Evolutionary conservation across 92 coral and sea anemone genomes (phyloP), one percentile per base, ranked within the genome.

Genomic region (Zoanthus sansibaricus): DNA sequence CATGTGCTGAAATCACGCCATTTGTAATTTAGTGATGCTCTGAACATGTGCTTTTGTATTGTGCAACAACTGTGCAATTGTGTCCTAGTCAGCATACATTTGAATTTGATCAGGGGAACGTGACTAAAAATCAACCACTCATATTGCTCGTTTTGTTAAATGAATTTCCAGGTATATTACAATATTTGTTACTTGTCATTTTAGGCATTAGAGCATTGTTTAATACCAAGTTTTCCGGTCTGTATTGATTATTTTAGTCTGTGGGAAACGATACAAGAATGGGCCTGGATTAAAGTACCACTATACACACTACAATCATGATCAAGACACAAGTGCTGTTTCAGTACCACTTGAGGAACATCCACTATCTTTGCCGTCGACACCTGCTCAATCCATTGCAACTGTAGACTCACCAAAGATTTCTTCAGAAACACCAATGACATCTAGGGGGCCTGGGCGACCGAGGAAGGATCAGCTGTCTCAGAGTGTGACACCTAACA

Each of bases 281-380:
- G 99, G 99, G 45, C 99, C 99, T 62, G 99, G 99, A 17, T 89
- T 97, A 12, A 97, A 97, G 83, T 97, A 97, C 83, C 99, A 95
- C 66, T 97, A 97, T 86, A 95, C 98, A 1, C 98, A 97, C 86
- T 97, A 93, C 75, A 97, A 95, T 80, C 99, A 97, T 51, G 98
- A 97, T 17, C 94, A 93, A 71, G 98, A 95, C 32, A 82, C 77
- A 8, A 72, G 6, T 59, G 25, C 33, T 11, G 37, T 72, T 82
- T 44, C 88, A 64, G 25, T 91, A 9, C 82, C 90, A 10, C 93
- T 91, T 31, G 95, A 92, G 55, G 94, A 93, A 58, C 93, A 93
- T 5, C 74, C 75, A 5, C 55, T 84, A 14, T 88, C 96, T 0
- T 86, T 88, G 58, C 93, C 95, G 0, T 72, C 94, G 33, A 88